Conservation (phyloP, 2,797 vertebrate genomes). For the Erethizon dorsatum region DNA sequence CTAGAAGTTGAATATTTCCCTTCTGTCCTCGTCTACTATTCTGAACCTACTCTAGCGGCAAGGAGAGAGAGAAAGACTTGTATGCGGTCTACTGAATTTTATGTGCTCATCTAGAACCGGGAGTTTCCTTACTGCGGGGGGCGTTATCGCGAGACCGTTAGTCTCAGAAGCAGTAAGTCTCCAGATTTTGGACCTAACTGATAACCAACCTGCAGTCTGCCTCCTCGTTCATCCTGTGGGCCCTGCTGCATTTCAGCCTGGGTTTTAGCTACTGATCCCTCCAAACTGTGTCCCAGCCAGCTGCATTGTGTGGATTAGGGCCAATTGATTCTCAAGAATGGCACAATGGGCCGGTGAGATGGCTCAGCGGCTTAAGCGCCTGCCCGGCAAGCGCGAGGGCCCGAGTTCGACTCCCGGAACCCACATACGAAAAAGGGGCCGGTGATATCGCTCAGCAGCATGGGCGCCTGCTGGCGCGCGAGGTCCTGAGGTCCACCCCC, state of each 20-base stretch:
- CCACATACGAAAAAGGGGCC: too few relatives aligned
- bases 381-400: too few relatives aligned
- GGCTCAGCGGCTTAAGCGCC: too few relatives aligned
- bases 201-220: not conserved
- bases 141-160: not conserved
- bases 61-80: not conserved
- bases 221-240: not conserved
- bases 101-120: not conserved
- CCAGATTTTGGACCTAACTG: constrained; percentile 36
- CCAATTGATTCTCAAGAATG: constrained; percentile 42
- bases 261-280: not conserved
- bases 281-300: not conserved
- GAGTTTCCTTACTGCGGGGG: not conserved
- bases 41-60: not conserved
- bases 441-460: too few relatives aligned
- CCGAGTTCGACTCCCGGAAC: too few relatives aligned
- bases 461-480: too few relatives aligned
- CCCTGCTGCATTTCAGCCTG: not conserved
- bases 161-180: not conserved
- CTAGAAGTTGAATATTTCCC: not conserved
- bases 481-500: too few relatives aligned
- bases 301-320: constrained; percentile 17
- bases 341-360: too few relatives aligned
- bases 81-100: not conserved
- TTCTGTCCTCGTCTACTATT: not conserved